These are phyloP conservation scores for Craterocephalus amniculus DNA, from an alignment of 2,797 vertebrate species.

Conservation along the genomic window DNA sequence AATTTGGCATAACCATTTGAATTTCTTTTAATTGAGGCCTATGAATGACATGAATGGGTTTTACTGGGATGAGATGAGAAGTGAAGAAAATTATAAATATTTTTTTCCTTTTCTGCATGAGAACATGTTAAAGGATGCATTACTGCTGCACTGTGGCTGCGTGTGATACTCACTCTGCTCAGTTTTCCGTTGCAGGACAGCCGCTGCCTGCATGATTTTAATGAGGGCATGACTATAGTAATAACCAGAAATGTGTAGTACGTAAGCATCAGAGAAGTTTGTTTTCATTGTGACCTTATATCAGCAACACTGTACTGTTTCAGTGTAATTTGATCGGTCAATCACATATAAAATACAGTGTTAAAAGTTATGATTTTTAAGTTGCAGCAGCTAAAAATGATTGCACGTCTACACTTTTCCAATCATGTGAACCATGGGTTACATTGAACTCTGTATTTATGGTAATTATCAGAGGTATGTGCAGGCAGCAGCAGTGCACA, in stretches of 20 bases:
- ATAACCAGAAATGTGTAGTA: too few species aligned
- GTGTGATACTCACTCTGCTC: too few species aligned
- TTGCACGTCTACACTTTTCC: background rate
- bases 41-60: too few species aligned
- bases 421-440: background rate
- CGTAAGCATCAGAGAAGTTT: too few species aligned
- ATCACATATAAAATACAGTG: background rate
- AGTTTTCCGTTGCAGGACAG: too few species aligned
- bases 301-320: too few species aligned
- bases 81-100: background rate
- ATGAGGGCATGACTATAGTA: background rate
- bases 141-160: too few species aligned
- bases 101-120: background rate
- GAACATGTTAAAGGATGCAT: background rate
- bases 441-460: background rate
- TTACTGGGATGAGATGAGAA: too few species aligned
- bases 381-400: background rate
- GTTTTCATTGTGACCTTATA: too few species aligned
- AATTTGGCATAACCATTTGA: slow-evolving; percentile 18
- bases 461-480: slow-evolving; percentile 1
- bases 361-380: background rate
- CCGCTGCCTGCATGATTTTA: background rate
- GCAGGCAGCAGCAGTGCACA: background rate
- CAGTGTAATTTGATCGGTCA: too few species aligned
- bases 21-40: background rate